Base-by-base conservation (phyloP, 2,888 invertebrate species). In the Cheilosia urbana region DNA sequence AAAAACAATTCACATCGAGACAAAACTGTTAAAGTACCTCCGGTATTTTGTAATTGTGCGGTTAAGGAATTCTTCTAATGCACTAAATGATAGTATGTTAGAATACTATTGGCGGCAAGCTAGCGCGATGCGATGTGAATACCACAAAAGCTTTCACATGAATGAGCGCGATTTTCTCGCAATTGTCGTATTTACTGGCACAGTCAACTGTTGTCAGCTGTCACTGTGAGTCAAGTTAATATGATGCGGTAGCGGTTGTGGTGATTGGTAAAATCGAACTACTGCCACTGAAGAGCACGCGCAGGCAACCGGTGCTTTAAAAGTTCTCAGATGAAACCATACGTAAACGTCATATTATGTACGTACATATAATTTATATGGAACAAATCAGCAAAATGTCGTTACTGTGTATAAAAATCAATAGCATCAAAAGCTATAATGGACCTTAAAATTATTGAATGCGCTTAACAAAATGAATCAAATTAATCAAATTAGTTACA, bases 131-230 rank as follows among this genome's bases (percentile, higher is more conserved):
- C 81, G 77, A 71, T 77, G 77, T 72, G 77, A 66, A 72, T 60
- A 27, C 40, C 19, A 30, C 60, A 21, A 77, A 47, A 82, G 82
- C 77, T 83, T 83, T 83, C 72, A 78, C 83, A 62, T 72, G 77
- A 82, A 77, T 82, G 82, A 69, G 57, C 24, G 45, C 34, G 60
- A 47, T 57, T 37, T 76, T 58, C 51, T 69, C 76, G 21, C 34
- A 58, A 17, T 63, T 63, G 51, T 63, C 75, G 60, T 62, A 75
- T 63, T 78, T 30, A 63, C 34, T 66, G 47, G n/a, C 45, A 27
- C 19, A 24, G 24, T 24, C 3, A 3, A 24, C 24, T 21, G 21
- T 21, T n/a, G 19, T 42, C n/a, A 2, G 5, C 3, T 2, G 24
- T 2, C 3, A 4, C 24, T 24, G 42, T n/a, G 5, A 42, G 4